Evolutionary conservation across 2,113 vertebrate genomes (phyloP), one percentile per base, ranked within the genome.

Genomic region (Ameiurus melas): DNA sequence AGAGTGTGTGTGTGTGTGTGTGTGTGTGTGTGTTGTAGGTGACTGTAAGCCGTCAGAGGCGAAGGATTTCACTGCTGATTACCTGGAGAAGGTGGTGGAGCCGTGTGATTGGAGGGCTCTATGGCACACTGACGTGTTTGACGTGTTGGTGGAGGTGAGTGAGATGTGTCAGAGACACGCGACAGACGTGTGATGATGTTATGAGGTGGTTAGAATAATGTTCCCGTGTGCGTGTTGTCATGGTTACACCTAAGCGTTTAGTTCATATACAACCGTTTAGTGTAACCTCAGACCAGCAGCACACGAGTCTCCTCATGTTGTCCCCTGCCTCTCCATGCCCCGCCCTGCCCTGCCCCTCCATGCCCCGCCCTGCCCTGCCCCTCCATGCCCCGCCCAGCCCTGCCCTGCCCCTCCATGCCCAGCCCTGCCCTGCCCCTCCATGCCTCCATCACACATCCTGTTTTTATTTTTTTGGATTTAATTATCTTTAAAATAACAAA

Each of bases 1-100:
- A 4, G 25, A n/a, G 62, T 64, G 62, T 64, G 62, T 66, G 25
- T 66, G 62, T 66, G 64, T 66, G 64, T 66, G 64, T 66, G 62
- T 66, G 64, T 68, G 64, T 1, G 25, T 33, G 66, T 33, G 22
- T 22, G 80, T 88, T 93, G 89, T 78, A 99, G 98, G 97, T 89
- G 98, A 99, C 91, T 97, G 97, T 92, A 99, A 97, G 85, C 96
- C 96, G 36, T 98, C 98, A 2, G 98, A 99, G 90, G 97, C 97
- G 58, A 95, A 95, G 87, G 93, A 94, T 80, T 99, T 99, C 92
- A 97, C 93, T 64, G 94, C 96, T n/a, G 98, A 98, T 89, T 99
- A 99, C 92, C 94, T 99, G 93, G 97, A 96, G 93, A 97, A 98
- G 90, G 96, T 96, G 27, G 90, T 99, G 43, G 97, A 98, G 90